Evolutionary conservation across 2,888 invertebrate genomes (phyloP), one percentile per base, ranked within the genome.

Genomic region (Cryptocheilus praepositus): DNA sequence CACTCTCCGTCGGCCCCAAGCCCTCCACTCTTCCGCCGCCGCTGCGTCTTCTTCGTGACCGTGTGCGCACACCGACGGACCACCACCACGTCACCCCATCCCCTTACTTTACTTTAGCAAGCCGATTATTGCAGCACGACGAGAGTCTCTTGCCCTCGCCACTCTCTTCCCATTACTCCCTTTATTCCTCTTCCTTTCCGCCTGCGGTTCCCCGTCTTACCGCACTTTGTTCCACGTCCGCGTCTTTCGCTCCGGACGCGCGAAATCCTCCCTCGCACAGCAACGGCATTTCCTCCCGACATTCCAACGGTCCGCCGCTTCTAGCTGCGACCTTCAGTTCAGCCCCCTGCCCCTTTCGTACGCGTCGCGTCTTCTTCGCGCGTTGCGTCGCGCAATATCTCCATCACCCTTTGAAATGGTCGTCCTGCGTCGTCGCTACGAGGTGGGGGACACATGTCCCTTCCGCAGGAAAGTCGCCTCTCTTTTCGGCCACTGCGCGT

Each of bases 91-190:
- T 77, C 72, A 77, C 25, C n/a, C 64, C 77, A 71, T 57, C 70
- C 76, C 74, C 76, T 74, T 71, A 69, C 74, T 68, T 53, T 55
- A 45, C 69, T 56, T 75, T 59, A 54, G 49, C 73, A 58, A 70
- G 58, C 69, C 78, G 76, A 76, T 79, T 78, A 76, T 67, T 65
- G 76, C 79, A 74, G 61, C 66, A 53, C 63, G 61, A 36, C 15
- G 53, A 19, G 15, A 19, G 15, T 22, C 22, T 19, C n/a, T 15
- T n/a, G 13, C 16, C 13, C 54, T 51, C 68, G 43, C 16, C 56
- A 5, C 44, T 43, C 43, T 56, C 22, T 22, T 43, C 5, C 25
- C 25, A 25, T 3, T 25, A 25, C 3, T 25, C n/a, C 56, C 56
- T 44, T 53, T 22, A 45, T 45, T 21, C 28, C 11, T 28, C 21